A percentile compares a stretch with the other conserved stretches of the same genome.
phyloP scores from a whole-genome alignment of 2,113 vertebrate genomes.

The Leptobrachium leishanense region DNA sequence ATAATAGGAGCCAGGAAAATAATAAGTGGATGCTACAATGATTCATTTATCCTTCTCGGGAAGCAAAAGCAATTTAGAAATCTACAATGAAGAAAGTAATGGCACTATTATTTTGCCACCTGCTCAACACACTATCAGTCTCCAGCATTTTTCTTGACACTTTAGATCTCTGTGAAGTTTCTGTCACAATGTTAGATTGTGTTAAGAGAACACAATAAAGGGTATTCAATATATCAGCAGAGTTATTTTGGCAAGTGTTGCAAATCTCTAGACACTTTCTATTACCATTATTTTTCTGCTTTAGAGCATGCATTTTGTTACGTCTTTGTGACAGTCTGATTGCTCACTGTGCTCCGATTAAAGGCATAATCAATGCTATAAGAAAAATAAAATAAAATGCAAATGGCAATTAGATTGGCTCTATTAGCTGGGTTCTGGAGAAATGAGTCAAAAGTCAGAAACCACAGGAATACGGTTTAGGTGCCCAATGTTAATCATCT shows the following conservation, averaged over 20 bases:
- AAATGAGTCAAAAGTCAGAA: too few relatives aligned
- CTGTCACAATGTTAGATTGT: slow-evolving; percentile 37
- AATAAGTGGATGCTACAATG: neutral
- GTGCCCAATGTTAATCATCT: too few relatives aligned
- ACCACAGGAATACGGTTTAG: too few relatives aligned
- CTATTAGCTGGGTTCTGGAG: too few relatives aligned
- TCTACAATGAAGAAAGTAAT: slow-evolving; percentile 15
- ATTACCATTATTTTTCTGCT: too few relatives aligned
- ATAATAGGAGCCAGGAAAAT: slow-evolving; percentile 2
- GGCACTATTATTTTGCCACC: slow-evolving; percentile 29
- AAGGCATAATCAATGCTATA: too few relatives aligned
- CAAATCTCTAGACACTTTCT: neutral
- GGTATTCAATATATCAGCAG: neutral
- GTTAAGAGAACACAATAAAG: neutral
- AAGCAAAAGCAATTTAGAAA: neutral
- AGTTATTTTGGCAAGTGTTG: neutral
- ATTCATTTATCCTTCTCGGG: slow-evolving; percentile 6
- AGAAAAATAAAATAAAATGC: too few relatives aligned
- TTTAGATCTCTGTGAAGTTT: neutral
- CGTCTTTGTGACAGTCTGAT: too few relatives aligned
- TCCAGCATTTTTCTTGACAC: slow-evolving; percentile 23
- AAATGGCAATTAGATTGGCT: too few relatives aligned
- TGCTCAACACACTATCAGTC: slow-evolving; percentile 18
- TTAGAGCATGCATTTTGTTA: too few relatives aligned
- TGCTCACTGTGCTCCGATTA: too few relatives aligned